Base-by-base conservation (phyloP, 2,113 vertebrate genomes). In the Rutilus rutilus region DNA sequence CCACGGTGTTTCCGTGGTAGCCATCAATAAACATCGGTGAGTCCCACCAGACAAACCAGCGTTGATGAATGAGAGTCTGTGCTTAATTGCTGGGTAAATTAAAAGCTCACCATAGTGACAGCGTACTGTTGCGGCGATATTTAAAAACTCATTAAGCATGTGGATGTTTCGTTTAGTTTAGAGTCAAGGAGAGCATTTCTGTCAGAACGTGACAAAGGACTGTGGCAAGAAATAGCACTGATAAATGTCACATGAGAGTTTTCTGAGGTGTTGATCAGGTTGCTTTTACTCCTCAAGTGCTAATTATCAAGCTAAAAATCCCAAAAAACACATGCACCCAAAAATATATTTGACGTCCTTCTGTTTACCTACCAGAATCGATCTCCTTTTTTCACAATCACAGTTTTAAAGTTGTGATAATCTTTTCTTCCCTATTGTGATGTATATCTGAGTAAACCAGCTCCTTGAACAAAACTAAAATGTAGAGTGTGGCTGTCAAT, bases 51-150 rank as follows among this genome's bases (percentile, higher is more conserved):
- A 96, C 76, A 94, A 94, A 94, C 95, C 95, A 94, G 95, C 93
- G 93, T 94, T 97, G 96, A 97, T 97, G 95, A 96, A 97, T 96
- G 95, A 97, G 95, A 94, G 95, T 92, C 94, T 92, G 94, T 93
- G 96, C 95, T 96, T 96, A 96, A 97, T 96, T 96, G 96, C 96
- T 96, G 94, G 92, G 96, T 96, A 96, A 97, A 97, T 97, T 96
- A 97, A 96, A 95, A 96, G 94, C 96, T 97, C 95, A 96, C 93
- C 90, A 92, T 93, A 91, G 91, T 96, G 96, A 96, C 96, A 96
- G 96, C 93, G 93, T 91, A 95, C 92, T 94, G 93, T 94, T 94
- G 94, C 94, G 95, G 95, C 96, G 95, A 96, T 97, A 96, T 96
- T 97, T 96, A 96, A 97, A 96, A 96, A 96, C 95, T 96, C 96